A percentile compares a stretch with the other conserved stretches of the same genome.
These are phyloP conservation scores for Stenchaetothrips biformis DNA, from an alignment of 2,888 invertebrate species.

Conservation along the genomic window DNA sequence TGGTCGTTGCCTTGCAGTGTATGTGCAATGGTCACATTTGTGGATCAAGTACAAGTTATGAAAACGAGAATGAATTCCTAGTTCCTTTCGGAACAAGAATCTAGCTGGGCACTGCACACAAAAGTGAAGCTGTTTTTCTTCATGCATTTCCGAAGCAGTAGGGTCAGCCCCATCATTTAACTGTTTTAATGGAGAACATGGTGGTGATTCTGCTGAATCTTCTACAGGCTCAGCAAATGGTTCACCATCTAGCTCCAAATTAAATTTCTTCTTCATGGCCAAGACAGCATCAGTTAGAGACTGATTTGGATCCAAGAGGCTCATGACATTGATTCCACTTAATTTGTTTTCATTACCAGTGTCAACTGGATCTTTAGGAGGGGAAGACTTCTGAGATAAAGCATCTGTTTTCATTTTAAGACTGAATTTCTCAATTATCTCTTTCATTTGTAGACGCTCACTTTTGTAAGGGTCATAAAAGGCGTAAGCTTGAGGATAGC, in stretches of 20 bases:
- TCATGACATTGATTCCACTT: conserved; percentile 5
- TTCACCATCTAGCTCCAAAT: conserved; percentile 41
- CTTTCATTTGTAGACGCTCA: conserved; percentile 62
- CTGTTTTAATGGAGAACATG: conserved; percentile 3
- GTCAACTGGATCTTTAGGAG: not conserved
- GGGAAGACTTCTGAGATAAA: not conserved
- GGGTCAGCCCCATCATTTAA: not conserved
- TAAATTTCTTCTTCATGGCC: conserved; percentile 28
- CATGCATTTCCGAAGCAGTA: not conserved
- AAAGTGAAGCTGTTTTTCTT: conserved; percentile 56
- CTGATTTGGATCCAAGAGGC: not conserved
- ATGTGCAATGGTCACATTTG: conserved; percentile 72
- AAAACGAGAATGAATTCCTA: conserved; percentile 65
- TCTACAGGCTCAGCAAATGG: conserved; percentile 40
- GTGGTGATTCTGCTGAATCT: conserved; percentile 35
- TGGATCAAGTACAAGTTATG: conserved; percentile 60
- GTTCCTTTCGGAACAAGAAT: conserved; percentile 69
- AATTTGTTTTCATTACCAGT: not conserved
- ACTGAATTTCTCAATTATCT: conserved; percentile 32
- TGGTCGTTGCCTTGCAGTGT: conserved; percentile 64
- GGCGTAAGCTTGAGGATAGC: conserved; percentile 66
- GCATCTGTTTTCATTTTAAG: not conserved
- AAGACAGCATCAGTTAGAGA: conserved; percentile 22
- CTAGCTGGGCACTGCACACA: conserved; percentile 80
- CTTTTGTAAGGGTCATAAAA: conserved; percentile 60